phyloP scores from a whole-genome alignment of 2,888 invertebrate species.

The Synanthedon vespiformis region DNA sequence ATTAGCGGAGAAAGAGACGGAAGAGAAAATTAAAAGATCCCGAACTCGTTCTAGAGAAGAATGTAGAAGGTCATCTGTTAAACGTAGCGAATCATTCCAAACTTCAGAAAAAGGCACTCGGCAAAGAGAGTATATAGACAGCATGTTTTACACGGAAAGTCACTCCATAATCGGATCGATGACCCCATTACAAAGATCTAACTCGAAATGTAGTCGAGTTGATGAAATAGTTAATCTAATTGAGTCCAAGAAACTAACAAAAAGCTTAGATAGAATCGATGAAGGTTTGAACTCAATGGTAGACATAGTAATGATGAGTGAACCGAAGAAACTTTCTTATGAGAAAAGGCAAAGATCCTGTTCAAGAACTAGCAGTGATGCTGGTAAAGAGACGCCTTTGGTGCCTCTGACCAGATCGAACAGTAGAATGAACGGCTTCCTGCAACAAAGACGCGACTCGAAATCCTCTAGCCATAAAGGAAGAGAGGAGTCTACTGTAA shows the following conservation, averaged over 20 bases:
- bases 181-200: conserved; percentile 31
- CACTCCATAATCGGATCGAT: conserved; percentile 35
- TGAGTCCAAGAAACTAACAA: conserved; percentile 74
- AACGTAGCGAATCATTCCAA: conserved; percentile 64
- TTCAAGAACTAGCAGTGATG: conserved; percentile 51
- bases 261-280: conserved; percentile 84
- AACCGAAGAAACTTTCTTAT: conserved; percentile 57
- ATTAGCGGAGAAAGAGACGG: conserved; percentile 63
- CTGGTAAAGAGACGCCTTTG: conserved; percentile 45
- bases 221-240: conserved; percentile 67
- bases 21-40: conserved; percentile 38
- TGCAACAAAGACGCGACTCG: conserved; percentile 31
- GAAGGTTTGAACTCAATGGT: conserved; percentile 79
- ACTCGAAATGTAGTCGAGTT: conserved; percentile 49
- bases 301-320: conserved; percentile 75
- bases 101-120: conserved; percentile 54
- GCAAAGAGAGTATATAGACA: conserved; percentile 68
- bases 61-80: conserved; percentile 39
- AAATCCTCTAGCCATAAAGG: conserved; percentile 32
- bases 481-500: conserved; percentile 28
- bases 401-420: conserved; percentile 43
- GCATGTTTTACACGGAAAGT: conserved; percentile 68
- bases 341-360: conserved; percentile 51
- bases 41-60: conserved; percentile 53
- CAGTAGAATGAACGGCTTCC: conserved; percentile 24